Conservation (phyloP, 2,797 vertebrate genomes). For the Micrastur ruficollis region DNA sequence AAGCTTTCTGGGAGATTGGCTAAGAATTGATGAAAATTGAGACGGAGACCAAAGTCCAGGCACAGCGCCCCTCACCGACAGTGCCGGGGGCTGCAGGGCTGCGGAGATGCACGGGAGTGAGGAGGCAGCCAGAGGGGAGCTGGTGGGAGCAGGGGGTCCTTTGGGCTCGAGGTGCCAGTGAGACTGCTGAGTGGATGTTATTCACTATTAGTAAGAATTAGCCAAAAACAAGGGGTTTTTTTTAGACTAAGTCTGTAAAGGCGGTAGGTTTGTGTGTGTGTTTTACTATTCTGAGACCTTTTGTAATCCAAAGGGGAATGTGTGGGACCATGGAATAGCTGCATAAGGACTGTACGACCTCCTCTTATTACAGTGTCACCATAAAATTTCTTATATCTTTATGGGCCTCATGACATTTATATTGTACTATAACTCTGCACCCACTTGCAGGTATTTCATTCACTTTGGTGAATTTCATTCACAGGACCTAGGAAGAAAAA, state of each 20-base stretch:
- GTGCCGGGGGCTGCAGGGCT: rapidly evolving
- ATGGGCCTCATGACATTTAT: background rate
- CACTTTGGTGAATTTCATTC: background rate
- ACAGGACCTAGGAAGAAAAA: background rate
- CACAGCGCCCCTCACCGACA: rapidly evolving
- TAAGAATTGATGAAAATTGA: background rate
- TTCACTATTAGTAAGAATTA: background rate
- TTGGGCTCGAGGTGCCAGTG: background rate
- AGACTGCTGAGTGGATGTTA: background rate
- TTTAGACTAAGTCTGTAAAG: background rate
- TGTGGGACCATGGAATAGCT: background rate
- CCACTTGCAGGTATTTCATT: background rate
- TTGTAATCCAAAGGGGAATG: background rate
- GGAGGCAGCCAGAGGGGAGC: rapidly evolving
- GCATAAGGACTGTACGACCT: background rate
- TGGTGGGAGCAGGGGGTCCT: background rate
- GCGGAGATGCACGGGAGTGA: background rate
- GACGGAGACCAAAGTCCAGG: background rate
- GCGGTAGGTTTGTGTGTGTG: background rate
- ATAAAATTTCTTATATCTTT: background rate
- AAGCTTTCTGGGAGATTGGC: background rate
- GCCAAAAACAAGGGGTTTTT: rapidly evolving
- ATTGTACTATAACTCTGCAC: background rate
- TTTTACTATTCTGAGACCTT: background rate
- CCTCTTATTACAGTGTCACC: background rate